Percentiles rank a stretch among this genome's conserved stretches.
Evolutionary conservation across 2,113 vertebrate species (phyloP).

Genomic region (Triplophysa tibetana): DNA sequence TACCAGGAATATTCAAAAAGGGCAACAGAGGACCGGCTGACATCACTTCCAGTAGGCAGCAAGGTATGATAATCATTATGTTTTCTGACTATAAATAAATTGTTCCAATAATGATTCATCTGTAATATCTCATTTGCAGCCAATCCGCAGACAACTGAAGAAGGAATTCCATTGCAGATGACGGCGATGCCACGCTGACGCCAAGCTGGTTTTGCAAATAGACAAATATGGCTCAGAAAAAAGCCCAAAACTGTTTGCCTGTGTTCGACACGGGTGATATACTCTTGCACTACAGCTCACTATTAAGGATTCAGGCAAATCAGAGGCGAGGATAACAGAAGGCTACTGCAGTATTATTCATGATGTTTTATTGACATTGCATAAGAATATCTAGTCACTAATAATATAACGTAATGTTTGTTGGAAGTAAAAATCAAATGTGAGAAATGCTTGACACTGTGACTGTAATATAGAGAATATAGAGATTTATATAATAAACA

Average conservation of each 20-base stretch:
- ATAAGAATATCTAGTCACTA: background rate
- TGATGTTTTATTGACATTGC: background rate
- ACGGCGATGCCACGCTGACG: slow-evolving; percentile 32
- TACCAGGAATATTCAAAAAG: slow-evolving; percentile 58
- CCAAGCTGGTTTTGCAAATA: slow-evolving; percentile 26
- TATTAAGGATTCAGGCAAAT: background rate
- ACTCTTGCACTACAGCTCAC: background rate
- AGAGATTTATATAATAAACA: background rate
- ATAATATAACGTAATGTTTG: background rate
- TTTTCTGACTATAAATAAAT: background rate
- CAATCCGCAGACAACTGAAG: slow-evolving; percentile 58
- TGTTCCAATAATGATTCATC: background rate
- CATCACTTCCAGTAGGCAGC: slow-evolving; percentile 51
- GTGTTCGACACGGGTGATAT: background rate
- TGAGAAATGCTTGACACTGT: slow-evolving; percentile 4
- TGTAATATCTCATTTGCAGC: slow-evolving; percentile 54
- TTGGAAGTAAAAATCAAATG: background rate
- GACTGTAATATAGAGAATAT: background rate
- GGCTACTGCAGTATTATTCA: background rate
- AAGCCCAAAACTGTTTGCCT: background rate
- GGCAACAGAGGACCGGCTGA: slow-evolving; percentile 36
- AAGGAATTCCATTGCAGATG: slow-evolving; percentile 69
- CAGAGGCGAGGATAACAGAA: background rate
- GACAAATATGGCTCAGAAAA: slow-evolving; percentile 32
- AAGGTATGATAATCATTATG: slow-evolving; percentile 54